Conservation (phyloP, 2,113 vertebrate genomes). For the Centropristis striata region DNA sequence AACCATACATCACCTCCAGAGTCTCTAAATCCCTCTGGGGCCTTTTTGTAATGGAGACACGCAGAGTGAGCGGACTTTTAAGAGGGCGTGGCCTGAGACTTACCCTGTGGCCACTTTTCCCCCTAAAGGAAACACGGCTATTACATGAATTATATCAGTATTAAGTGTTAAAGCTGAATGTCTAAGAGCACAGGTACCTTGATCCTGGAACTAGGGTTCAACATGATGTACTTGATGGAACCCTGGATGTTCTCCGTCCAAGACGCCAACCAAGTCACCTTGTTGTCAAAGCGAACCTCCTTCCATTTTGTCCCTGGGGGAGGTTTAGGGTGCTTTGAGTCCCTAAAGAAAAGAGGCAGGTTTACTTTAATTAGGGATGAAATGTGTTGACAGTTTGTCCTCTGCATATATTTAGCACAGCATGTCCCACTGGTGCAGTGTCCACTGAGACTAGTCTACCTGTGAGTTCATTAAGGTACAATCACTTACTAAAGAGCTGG, state of each 20-base stretch:
- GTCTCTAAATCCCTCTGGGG: too few relatives aligned
- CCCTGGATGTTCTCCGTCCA: constrained; percentile 99
- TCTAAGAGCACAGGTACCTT: constrained; percentile 85
- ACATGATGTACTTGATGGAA: constrained; percentile 98
- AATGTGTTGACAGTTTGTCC: not conserved
- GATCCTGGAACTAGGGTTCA: constrained; percentile 97
- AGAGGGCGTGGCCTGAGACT: too few relatives aligned
- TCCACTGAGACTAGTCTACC: too few relatives aligned
- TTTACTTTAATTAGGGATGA: not conserved
- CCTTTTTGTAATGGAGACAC: too few relatives aligned
- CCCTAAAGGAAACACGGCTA: too few relatives aligned
- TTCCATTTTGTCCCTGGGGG: constrained; percentile 96
- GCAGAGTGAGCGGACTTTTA: too few relatives aligned
- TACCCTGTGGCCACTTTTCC: too few relatives aligned
- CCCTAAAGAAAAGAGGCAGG: constrained; percentile 79
- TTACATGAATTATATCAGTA: not conserved
- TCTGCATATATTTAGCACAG: too few relatives aligned
- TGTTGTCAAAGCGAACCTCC: constrained; percentile 95
- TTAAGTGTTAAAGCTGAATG: not conserved
- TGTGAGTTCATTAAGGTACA: not conserved
- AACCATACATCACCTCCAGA: too few relatives aligned
- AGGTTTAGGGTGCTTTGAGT: constrained; percentile 93
- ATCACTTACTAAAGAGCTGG: not conserved
- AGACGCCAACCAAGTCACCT: constrained; percentile 97
- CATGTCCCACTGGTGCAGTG: too few relatives aligned